Percentiles rank a stretch among this genome's conserved stretches.
Conservation (phyloP, 1,140 invertebrate genomes). For the Drosophila neocordata region DNA sequence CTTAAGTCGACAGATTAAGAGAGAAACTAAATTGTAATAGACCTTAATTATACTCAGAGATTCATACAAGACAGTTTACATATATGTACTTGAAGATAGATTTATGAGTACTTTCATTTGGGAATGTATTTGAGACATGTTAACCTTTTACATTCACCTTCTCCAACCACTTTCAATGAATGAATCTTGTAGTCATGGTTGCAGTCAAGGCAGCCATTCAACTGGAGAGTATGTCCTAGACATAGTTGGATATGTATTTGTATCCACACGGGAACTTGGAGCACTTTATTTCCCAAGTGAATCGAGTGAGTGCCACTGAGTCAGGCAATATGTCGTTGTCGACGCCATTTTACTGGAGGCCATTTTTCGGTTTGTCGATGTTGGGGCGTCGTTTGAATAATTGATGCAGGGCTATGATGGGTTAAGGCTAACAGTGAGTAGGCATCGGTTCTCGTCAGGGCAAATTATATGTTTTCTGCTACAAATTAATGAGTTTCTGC, state of each 20-base stretch:
- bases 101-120: conserved; percentile 29
- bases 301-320: conserved; percentile 15
- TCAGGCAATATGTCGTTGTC: background rate
- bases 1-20: no score
- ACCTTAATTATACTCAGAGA: no score
- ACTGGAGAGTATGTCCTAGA: background rate
- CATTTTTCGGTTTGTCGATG: conserved; percentile 52
- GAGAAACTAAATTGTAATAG: no score
- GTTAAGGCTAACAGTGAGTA: conserved; percentile 40
- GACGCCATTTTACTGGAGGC: conserved; percentile 61
- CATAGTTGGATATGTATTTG: no score
- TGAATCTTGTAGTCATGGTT: background rate
- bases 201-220: background rate
- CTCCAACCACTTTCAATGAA: background rate
- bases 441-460: conserved; percentile 25
- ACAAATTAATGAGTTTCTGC: conserved; percentile 70
- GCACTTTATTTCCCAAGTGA: conserved; percentile 66
- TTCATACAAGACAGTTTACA: no score
- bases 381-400: conserved; percentile 69
- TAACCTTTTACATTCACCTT: conserved; percentile 5
- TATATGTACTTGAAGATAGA: background rate
- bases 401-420: conserved; percentile 58
- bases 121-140: background rate
- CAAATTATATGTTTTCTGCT: conserved; percentile 6
- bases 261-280: conserved; percentile 4